These are phyloP conservation scores for Carabus problematicus DNA, from an alignment of 2,888 invertebrate species.

Conservation along the genomic window DNA sequence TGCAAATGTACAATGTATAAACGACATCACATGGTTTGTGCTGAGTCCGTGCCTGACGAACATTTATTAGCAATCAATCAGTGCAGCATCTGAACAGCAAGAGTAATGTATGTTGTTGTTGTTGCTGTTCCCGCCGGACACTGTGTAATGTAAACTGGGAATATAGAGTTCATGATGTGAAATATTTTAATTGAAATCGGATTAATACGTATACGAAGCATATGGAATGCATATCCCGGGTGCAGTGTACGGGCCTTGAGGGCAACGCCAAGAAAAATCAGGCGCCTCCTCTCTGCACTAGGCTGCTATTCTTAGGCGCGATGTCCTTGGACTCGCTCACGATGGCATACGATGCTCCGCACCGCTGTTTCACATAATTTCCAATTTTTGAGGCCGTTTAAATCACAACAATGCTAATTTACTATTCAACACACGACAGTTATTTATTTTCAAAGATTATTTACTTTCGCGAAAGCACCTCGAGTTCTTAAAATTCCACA, in stretches of 20 bases:
- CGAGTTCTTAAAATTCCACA: too few relatives aligned
- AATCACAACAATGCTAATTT: constrained; percentile 39
- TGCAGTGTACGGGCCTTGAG: constrained; percentile 31
- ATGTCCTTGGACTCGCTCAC: constrained; percentile 22
- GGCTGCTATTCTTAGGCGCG: constrained; percentile 23
- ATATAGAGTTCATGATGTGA: not conserved
- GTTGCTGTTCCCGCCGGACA: not conserved
- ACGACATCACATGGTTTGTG: not conserved
- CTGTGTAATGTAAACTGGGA: not conserved
- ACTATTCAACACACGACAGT: constrained; percentile 14
- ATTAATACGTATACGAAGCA: constrained; percentile 27
- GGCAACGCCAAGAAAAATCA: constrained; percentile 33
- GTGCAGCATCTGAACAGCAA: not conserved
- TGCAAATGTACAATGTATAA: not conserved
- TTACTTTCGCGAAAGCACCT: constrained; percentile 25
- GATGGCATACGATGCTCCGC: constrained; percentile 1
- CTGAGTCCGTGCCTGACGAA: constrained; percentile 1
- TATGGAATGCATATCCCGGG: constrained; percentile 36
- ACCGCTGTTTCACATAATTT: constrained; percentile 26
- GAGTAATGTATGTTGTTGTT: not conserved
- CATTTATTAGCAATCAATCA: constrained; percentile 18
- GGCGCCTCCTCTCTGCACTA: constrained; percentile 14
- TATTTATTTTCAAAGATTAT: constrained; percentile 31
- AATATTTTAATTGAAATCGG: constrained; percentile 37
- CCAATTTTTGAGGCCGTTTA: constrained; percentile 36